phyloP scores from a whole-genome alignment of 2,888 invertebrate species.

The Eupithecia abbreviata region DNA sequence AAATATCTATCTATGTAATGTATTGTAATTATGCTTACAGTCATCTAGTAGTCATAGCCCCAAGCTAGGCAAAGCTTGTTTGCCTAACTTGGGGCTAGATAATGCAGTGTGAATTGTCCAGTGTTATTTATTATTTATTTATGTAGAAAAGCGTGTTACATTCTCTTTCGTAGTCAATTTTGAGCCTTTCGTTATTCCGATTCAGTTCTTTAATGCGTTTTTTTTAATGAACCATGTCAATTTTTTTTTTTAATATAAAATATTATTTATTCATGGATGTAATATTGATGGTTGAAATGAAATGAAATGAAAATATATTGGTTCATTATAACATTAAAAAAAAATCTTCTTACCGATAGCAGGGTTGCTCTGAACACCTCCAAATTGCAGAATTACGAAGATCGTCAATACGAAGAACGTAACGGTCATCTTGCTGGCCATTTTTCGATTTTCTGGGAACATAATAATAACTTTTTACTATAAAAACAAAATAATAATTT shows the following conservation, averaged over 20 bases:
- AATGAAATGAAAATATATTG: too few relatives aligned
- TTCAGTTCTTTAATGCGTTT: neutral
- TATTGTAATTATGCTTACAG: too few relatives aligned
- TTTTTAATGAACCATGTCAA: neutral
- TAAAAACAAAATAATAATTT: neutral
- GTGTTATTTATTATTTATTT: too few relatives aligned
- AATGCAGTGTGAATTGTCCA: too few relatives aligned
- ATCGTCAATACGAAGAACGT: constrained; percentile 58
- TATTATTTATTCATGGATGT: neutral
- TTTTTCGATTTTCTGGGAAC: constrained; percentile 53
- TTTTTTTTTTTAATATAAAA: neutral
- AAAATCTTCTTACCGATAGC: constrained; percentile 70
- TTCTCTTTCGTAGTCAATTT: too few relatives aligned
- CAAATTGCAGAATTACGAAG: constrained; percentile 58
- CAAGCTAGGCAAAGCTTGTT: too few relatives aligned
- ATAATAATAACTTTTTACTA: constrained; percentile 11
- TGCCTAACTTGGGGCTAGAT: too few relatives aligned
- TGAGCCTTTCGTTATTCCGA: neutral
- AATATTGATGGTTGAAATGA: neutral
- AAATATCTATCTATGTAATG: too few relatives aligned
- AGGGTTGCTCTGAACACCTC: constrained; percentile 62
- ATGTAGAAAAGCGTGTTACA: too few relatives aligned
- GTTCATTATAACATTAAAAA: neutral
- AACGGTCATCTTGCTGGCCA: constrained; percentile 68
- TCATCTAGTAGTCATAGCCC: too few relatives aligned